Conservation (phyloP, 2,797 vertebrate species). For the Cichlasoma orientale region DNA sequence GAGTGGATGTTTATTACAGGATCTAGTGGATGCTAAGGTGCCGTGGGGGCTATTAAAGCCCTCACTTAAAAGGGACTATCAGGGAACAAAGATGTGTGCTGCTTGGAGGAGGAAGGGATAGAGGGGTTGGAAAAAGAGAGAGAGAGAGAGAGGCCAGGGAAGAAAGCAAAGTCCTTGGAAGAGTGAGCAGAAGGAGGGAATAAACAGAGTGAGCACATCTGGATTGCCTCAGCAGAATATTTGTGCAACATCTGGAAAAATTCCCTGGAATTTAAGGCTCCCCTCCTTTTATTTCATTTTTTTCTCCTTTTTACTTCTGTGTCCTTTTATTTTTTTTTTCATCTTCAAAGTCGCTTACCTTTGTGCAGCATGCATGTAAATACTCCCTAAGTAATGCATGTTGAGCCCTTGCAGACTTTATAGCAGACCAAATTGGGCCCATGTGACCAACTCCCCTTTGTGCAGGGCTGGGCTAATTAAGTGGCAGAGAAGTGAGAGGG, state of each 20-base stretch:
- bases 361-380: slow-evolving; percentile 67
- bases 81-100: slow-evolving; percentile 55
- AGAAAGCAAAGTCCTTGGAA: slow-evolving; percentile 63
- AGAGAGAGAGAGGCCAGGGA: slow-evolving; percentile 8
- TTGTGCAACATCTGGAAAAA: slow-evolving; percentile 84
- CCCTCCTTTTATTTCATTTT: slow-evolving; percentile 75
- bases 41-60: slow-evolving; percentile 72
- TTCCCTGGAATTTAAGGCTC: slow-evolving; percentile 82
- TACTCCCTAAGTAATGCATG: slow-evolving; percentile 66
- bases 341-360: slow-evolving; percentile 75
- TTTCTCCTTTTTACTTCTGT: slow-evolving; percentile 24
- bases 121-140: slow-evolving; percentile 24
- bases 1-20: slow-evolving; percentile 78
- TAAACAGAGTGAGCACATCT: slow-evolving; percentile 80
- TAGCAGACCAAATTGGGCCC: slow-evolving; percentile 80
- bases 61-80: slow-evolving; percentile 71
- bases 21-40: slow-evolving; percentile 70
- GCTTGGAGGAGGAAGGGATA: slow-evolving; percentile 29
- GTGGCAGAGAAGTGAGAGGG: slow-evolving; percentile 68
- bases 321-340: slow-evolving; percentile 37
- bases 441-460: slow-evolving; percentile 75
- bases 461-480: slow-evolving; percentile 75
- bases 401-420: slow-evolving; percentile 75
- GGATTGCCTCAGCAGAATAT: slow-evolving; percentile 81
- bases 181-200: slow-evolving; percentile 57